Evolutionary conservation across 2,888 invertebrate species (phyloP).

Genomic region (Panorpa germanica): DNA sequence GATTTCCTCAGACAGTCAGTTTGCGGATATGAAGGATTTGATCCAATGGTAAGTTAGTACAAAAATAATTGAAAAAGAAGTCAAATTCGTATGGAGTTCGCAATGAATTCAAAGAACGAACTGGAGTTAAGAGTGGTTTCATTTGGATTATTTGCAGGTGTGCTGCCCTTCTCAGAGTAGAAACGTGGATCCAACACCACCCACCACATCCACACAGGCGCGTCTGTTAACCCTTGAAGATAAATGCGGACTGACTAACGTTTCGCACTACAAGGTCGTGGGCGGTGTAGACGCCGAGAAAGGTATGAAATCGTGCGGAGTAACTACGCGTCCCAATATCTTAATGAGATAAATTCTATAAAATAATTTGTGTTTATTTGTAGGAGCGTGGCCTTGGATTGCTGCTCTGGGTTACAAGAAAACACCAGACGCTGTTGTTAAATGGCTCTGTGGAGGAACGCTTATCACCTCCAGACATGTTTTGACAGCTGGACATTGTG

Average conservation of each 20-base stretch:
- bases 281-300: constrained; percentile 47
- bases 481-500: constrained; percentile 64
- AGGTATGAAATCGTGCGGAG: constrained; percentile 22
- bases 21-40: constrained; percentile 44
- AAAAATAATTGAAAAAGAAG: too few relatives aligned
- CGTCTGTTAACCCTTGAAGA: constrained; percentile 22
- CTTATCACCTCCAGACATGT: constrained; percentile 48
- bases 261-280: constrained; percentile 40
- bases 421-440: constrained; percentile 19
- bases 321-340: not conserved
- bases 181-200: too few relatives aligned
- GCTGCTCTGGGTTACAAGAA: constrained; percentile 48
- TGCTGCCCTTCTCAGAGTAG: too few relatives aligned
- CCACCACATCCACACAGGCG: too few relatives aligned
- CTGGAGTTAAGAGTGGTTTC: too few relatives aligned
- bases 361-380: constrained; percentile 7
- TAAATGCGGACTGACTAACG: constrained; percentile 42
- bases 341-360: too few relatives aligned
- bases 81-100: too few relatives aligned
- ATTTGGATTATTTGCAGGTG: too few relatives aligned
- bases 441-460: constrained; percentile 37
- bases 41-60: constrained; percentile 50
- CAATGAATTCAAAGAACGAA: too few relatives aligned
- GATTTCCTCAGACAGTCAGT: constrained; percentile 36
- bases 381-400: constrained; percentile 72